These are phyloP conservation scores for Heliconius sara DNA, from an alignment of 2,888 invertebrate genomes.

Conservation along the genomic window DNA sequence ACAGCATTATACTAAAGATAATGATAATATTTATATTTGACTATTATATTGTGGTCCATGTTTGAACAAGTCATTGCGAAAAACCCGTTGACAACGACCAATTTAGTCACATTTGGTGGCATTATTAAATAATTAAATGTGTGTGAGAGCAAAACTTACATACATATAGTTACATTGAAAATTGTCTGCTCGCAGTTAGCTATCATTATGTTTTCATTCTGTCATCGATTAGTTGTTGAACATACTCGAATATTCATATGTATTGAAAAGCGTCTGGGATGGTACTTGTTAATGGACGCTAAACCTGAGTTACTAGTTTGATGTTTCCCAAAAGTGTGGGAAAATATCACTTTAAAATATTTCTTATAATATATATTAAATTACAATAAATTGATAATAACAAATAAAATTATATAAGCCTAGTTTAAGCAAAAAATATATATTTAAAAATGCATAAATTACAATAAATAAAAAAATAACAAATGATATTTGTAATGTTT, in stretches of 20 bases:
- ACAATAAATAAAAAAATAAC: too few relatives aligned
- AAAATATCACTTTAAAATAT: background rate
- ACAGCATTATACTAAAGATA: too few relatives aligned
- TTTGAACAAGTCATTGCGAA: background rate
- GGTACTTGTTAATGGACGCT: conserved; percentile 2
- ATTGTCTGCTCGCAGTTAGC: background rate
- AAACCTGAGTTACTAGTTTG: conserved; percentile 3
- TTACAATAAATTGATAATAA: too few relatives aligned
- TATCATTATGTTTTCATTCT: conserved; percentile 17
- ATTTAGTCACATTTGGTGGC: background rate
- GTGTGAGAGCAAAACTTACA: background rate
- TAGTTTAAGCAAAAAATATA: background rate
- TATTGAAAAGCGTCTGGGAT: conserved; percentile 24
- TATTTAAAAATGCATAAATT: too few relatives aligned
- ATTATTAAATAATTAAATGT: background rate
- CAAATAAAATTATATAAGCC: background rate
- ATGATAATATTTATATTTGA: too few relatives aligned
- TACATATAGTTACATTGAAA: conserved; percentile 4
- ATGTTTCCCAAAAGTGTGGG: background rate
- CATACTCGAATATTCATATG: conserved; percentile 24
- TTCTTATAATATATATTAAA: background rate
- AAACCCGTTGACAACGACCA: background rate
- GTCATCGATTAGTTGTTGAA: conserved; percentile 16
- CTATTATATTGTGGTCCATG: too few relatives aligned
- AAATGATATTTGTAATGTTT: too few relatives aligned